Evolutionary conservation across 2,888 invertebrate genomes (phyloP).

Genomic region (Drosophila ezoana): DNA sequence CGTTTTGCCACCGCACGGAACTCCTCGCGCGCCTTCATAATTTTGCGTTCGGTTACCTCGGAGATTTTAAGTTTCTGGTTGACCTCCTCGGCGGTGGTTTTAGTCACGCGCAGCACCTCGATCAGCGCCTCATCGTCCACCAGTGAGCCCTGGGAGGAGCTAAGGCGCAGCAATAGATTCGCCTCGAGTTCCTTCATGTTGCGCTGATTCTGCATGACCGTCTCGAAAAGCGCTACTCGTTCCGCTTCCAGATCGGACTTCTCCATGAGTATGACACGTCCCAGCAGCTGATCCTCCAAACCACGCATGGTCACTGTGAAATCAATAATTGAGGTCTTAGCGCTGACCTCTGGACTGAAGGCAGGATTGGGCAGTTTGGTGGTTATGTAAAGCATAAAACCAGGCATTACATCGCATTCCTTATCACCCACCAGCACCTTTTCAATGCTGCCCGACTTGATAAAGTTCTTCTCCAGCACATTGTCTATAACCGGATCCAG

Average conservation of each 20-base stretch:
- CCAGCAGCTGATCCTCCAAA: slow-evolving; percentile 96
- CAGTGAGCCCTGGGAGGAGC: slow-evolving; percentile 96
- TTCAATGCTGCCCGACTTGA: slow-evolving; percentile 97
- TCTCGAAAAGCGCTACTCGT: slow-evolving; percentile 95
- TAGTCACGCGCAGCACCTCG: slow-evolving; percentile 93
- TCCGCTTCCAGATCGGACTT: slow-evolving; percentile 98
- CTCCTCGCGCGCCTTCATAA: slow-evolving; percentile 96
- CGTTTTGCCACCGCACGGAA: slow-evolving; percentile 97
- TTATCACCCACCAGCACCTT: slow-evolving; percentile 98
- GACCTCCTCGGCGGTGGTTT: slow-evolving; percentile 96
- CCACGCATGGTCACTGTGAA: slow-evolving; percentile 99
- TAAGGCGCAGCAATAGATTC: slow-evolving; percentile 94
- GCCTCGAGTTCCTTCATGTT: slow-evolving; percentile 98
- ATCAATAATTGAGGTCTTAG: slow-evolving; percentile 98
- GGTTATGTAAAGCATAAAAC: slow-evolving; percentile 97
- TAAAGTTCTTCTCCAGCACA: slow-evolving; percentile 98
- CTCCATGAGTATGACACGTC: slow-evolving; percentile 97
- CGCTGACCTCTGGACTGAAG: slow-evolving; percentile 98
- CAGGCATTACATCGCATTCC: slow-evolving; percentile 98
- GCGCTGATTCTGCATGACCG: slow-evolving; percentile 97
- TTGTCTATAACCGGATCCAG: slow-evolving; percentile 98
- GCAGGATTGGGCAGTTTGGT: slow-evolving; percentile 98
- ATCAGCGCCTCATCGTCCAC: slow-evolving; percentile 98
- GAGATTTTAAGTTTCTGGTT: slow-evolving; percentile 96
- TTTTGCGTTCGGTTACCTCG: slow-evolving; percentile 97